Base-by-base conservation (phyloP, 1,140 invertebrate genomes). In the Diabrotica virgifera region DNA sequence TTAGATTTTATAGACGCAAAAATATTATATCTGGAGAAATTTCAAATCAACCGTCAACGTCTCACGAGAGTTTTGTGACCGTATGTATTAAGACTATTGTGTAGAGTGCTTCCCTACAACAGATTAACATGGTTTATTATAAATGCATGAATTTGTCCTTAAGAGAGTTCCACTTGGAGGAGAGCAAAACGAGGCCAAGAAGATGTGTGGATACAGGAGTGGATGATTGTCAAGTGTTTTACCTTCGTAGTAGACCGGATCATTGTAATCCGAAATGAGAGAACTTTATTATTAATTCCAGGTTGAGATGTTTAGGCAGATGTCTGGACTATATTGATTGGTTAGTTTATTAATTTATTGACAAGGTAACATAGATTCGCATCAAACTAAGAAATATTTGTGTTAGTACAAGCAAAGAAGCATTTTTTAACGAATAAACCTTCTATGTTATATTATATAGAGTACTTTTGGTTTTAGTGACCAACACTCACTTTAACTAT, bases 121-220 rank as follows among this genome's bases (percentile, higher is more conserved):
- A n/a, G 40, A 46, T 46, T 46, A n/a, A 46, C 8, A 46, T n/a
- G 40, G 40, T 46, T 46, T 46, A 46, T 46, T 46, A 46, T 46
- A n/a, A 46, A 46, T 46, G 40, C 40, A 46, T 46, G 40, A 46
- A 46, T 46, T 46, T 46, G 8, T 46, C 40, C 40, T 46, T 46
- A 46, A 46, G 40, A 6, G 40, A 46, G 40, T 46, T 11, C 40
- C 40, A 46, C 6, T 46, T 46, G 6, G 40, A 46, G 40, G 40
- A 46, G 40, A 46, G 11, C 11, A 46, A 6, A 46, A 46, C n/a
- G n/a, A n/a, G n/a, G n/a, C n/a, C n/a, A n/a, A n/a, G n/a, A 11
- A 46, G 40, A 46, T 46, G 11, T 46, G 40, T 46, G 40, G 11
- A 46, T 46, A 11, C 11, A 8, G 6, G 11, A 46, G 40, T 46